Conservation (phyloP, 2,888 invertebrate species). For the Eupithecia inturbata region DNA sequence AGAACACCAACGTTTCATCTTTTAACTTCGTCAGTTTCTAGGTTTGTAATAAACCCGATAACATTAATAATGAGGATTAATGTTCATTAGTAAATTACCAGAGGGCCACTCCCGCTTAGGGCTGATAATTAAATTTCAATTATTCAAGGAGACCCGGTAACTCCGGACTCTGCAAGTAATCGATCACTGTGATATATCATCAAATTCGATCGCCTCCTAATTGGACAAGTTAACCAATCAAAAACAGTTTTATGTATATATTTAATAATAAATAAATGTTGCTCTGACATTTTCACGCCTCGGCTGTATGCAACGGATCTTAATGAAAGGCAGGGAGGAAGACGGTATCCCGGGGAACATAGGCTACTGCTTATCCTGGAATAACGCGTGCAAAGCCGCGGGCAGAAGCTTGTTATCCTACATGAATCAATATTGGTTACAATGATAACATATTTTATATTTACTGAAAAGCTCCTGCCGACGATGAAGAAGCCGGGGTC, state of each 20-base stretch:
- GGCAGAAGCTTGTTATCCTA: too few species aligned
- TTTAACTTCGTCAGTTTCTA: too few species aligned
- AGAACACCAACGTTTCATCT: too few species aligned
- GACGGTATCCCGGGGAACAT: background rate
- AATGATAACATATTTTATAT: background rate
- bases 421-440: background rate
- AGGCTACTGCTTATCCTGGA: background rate
- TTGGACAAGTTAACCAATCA: background rate
- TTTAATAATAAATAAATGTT: background rate
- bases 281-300: background rate
- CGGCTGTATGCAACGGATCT: background rate
- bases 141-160: slow-evolving; percentile 18
- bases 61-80: too few species aligned
- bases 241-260: background rate
- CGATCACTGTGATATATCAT: slow-evolving; percentile 39
- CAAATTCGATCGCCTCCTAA: slow-evolving; percentile 49
- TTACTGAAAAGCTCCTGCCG: background rate
- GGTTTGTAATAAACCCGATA: too few species aligned
- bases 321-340: background rate
- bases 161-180: slow-evolving; percentile 25
- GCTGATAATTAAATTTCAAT: slow-evolving; percentile 21
- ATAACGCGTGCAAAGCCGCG: too few species aligned
- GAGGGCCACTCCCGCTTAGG: background rate
- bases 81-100: background rate
- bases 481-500: too few species aligned